Base-by-base conservation (phyloP, 1,140 invertebrate species). In the Andrena cerasifolii region DNA sequence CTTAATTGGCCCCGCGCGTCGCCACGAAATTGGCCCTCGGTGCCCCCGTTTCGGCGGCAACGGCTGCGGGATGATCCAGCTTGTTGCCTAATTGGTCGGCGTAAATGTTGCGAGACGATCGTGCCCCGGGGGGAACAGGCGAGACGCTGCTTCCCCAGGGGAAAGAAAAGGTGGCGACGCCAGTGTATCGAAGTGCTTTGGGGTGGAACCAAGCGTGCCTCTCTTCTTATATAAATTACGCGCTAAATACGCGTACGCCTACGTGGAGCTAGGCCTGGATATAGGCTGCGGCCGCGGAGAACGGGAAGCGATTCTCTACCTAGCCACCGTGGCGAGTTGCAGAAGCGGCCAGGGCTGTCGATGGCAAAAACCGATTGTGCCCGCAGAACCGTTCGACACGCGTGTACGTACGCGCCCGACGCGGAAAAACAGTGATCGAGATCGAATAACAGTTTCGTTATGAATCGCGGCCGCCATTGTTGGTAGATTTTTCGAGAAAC, bases 191-290 rank as follows among this genome's bases (percentile, higher is more conserved):
- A 91, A 89, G 88, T 87, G 90, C 91, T 92, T 92, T 90, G 88
- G 88, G 90, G 89, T 92, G 92, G 91, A 92, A 91, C 92, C 89
- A 91, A 93, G 88, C 91, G 91, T 92, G 88, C 88, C 83, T 83
- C 85, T 83, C 79, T 88, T 91, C 89, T 92, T 91, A 92, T 92
- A 92, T 91, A 91, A 92, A 92, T 92, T 91, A 87, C 89, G 88
- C 89, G 89, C 86, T 92, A 91, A 92, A 91, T 91, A 89, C 84
- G 83, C 79, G 82, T 80, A 80, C 80, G 79, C 68, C 45, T 68
- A 63, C 67, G 80, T 70, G 78, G 78, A 82, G 84, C 31, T 56
- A 16, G 59, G 10, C 36, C 36, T 33, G 54, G 70, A 76, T 71
- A 56, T 58, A 74, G 56, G 49, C 31, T 71, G 47, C 33, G 56